These are phyloP conservation scores for Drosophila elegans DNA, from an alignment of 1,140 invertebrate genomes.

Conservation along the genomic window DNA sequence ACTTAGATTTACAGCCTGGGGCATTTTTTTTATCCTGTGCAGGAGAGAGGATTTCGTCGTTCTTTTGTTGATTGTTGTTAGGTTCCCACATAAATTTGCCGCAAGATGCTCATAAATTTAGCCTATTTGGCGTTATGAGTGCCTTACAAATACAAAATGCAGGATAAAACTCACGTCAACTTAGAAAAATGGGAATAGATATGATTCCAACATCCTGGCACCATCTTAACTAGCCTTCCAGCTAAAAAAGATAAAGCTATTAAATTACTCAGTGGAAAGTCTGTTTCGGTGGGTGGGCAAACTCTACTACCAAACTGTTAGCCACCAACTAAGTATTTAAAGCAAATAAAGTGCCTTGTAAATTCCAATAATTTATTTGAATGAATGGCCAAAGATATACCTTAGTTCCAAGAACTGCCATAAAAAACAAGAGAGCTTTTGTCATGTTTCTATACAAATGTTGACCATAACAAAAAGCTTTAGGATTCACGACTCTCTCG, in stretches of 20 bases:
- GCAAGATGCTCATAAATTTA: constrained; percentile 66
- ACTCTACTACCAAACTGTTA: not conserved
- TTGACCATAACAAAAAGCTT: constrained; percentile 41
- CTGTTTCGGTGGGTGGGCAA: not conserved
- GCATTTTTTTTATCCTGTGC: constrained; percentile 27
- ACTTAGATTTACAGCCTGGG: constrained; percentile 24
- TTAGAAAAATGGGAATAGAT: not conserved
- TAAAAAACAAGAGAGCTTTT: not conserved
- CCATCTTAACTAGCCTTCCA: constrained; percentile 16
- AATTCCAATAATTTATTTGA: constrained; percentile 28
- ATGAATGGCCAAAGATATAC: not conserved
- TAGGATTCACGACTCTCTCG: not conserved
- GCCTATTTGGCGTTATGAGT: constrained; percentile 37
- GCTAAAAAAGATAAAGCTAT: constrained; percentile 16
- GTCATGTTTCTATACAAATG: constrained; percentile 21
- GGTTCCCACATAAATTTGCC: constrained; percentile 62
- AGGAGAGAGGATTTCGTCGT: constrained; percentile 34
- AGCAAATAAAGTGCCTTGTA: constrained; percentile 1
- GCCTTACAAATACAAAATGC: constrained; percentile 11
- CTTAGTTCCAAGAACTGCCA: not conserved
- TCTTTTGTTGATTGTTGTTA: constrained; percentile 43
- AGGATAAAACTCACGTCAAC: constrained; percentile 7
- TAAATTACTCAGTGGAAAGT: constrained; percentile 6
- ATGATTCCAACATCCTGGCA: constrained; percentile 12
- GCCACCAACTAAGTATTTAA: constrained; percentile 2